Evolutionary conservation across 2,113 vertebrate genomes (phyloP).

Genomic region (Lophura nycthemera): DNA sequence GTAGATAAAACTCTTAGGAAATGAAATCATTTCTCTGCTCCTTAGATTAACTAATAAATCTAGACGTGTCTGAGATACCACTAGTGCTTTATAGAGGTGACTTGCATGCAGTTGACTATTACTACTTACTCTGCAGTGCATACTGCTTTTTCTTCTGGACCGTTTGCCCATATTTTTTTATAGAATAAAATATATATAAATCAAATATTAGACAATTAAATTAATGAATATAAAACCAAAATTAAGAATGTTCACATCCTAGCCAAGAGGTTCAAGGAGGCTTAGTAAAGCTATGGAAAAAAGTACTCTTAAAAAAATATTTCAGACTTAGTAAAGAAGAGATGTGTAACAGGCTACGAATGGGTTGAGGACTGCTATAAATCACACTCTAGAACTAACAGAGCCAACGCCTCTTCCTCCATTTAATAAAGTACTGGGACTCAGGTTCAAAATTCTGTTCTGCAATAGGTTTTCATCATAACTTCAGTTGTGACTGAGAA

Average conservation of each 20-base stretch:
- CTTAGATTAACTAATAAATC: neutral
- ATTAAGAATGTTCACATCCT: neutral
- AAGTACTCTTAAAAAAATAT: neutral
- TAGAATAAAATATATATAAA: neutral
- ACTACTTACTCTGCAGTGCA: constrained; percentile 35
- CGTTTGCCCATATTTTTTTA: neutral
- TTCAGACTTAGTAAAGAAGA: neutral
- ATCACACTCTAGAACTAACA: neutral
- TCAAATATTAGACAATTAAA: neutral
- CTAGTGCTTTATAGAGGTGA: neutral
- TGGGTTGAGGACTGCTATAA: neutral
- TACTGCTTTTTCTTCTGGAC: constrained; percentile 32
- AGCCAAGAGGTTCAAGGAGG: neutral
- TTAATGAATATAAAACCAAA: neutral
- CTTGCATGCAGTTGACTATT: neutral
- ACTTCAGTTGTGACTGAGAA: neutral
- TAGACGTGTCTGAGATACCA: neutral
- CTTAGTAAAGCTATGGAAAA: neutral
- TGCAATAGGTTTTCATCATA: neutral
- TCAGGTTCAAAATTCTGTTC: neutral
- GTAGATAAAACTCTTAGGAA: neutral
- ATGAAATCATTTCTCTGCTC: neutral
- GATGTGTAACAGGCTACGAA: neutral
- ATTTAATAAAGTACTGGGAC: neutral
- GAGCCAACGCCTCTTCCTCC: neutral